Percentiles rank a stretch among this genome's conserved stretches.
Evolutionary conservation across 2,113 vertebrate genomes (phyloP).

Genomic region (Condylura cristata): DNA sequence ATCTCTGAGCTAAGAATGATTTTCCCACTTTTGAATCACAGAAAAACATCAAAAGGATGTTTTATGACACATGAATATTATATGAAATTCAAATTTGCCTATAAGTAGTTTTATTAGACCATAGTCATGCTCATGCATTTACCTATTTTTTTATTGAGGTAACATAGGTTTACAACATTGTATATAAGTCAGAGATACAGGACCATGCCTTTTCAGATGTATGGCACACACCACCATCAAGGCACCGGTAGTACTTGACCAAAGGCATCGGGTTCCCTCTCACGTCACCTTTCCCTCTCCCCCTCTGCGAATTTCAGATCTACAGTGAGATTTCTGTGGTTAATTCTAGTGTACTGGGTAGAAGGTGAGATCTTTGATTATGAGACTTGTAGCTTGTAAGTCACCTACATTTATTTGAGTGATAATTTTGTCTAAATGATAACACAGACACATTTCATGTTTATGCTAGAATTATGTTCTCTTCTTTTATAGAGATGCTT

Average conservation of each 20-base stretch:
- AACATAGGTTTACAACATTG: too few relatives aligned
- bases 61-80: not conserved
- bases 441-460: not conserved
- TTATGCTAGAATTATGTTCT: slow-evolving; percentile 1
- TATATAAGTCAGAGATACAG: too few relatives aligned
- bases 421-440: not conserved
- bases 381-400: not conserved
- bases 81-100: not conserved
- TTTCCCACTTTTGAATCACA: not conserved
- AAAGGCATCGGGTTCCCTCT: too few relatives aligned
- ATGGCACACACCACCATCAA: too few relatives aligned
- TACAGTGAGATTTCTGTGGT: too few relatives aligned
- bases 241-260: too few relatives aligned
- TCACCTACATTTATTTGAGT: not conserved
- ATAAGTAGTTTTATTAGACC: not conserved
- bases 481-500: not conserved
- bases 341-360: not conserved
- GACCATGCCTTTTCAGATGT: too few relatives aligned
- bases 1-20: not conserved
- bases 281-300: too few relatives aligned
- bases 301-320: too few relatives aligned
- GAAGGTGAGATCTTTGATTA: not conserved
- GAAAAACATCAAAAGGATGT: not conserved
- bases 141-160: not conserved
- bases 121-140: not conserved